phyloP scores from a whole-genome alignment of 2,797 vertebrate genomes.

The Acestrorhynchus altus region DNA sequence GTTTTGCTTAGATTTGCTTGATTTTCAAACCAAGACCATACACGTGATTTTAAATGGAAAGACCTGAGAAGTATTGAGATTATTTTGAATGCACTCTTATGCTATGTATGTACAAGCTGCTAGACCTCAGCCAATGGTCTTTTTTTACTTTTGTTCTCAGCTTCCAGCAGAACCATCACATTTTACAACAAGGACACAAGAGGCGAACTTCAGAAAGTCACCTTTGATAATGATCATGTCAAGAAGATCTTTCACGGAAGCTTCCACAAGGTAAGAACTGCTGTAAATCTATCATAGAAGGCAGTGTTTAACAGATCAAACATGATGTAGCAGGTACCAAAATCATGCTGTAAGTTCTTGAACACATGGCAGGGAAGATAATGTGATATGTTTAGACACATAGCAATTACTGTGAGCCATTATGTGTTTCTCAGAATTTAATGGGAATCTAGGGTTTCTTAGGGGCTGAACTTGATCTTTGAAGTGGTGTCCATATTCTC shows the following conservation, averaged over 20 bases:
- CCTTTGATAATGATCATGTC: conserved; percentile 89
- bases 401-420: not conserved
- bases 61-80: not conserved
- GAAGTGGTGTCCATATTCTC: not conserved
- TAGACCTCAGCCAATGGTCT: not conserved
- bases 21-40: conserved; percentile 8
- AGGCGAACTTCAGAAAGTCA: conserved; percentile 90
- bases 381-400: not conserved
- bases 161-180: conserved; percentile 89
- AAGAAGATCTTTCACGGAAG: conserved; percentile 97
- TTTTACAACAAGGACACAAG: conserved; percentile 98
- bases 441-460: not conserved
- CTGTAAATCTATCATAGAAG: not conserved
- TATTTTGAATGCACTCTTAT: not conserved
- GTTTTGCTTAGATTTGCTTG: conserved; percentile 40
- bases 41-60: conserved; percentile 17
- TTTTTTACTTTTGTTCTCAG: conserved; percentile 68
- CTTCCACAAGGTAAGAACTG: conserved; percentile 95
- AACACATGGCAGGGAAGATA: not conserved
- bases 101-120: not conserved
- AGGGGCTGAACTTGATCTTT: not conserved
- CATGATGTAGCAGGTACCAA: not conserved
- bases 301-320: not conserved
- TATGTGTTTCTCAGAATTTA: not conserved
- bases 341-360: not conserved